A percentile compares a stretch with the other conserved stretches of the same genome.
These are phyloP conservation scores for Microdon myrmicae DNA, from an alignment of 2,888 invertebrate genomes.

Conservation along the genomic window DNA sequence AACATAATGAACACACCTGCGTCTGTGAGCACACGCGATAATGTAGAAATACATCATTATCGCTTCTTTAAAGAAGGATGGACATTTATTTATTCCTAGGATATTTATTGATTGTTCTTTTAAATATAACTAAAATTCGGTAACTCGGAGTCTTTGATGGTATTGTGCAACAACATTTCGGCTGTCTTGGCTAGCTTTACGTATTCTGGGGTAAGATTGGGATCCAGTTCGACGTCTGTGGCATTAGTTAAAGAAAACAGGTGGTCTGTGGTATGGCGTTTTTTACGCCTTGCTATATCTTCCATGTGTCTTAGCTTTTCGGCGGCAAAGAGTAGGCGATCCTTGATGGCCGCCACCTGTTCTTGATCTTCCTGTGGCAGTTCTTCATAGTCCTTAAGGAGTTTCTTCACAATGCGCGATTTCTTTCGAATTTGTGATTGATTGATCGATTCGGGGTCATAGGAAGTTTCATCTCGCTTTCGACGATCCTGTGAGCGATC, in stretches of 20 bases:
- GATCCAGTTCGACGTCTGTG: background rate
- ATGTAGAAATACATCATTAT: background rate
- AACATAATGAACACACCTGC: slow-evolving; percentile 46
- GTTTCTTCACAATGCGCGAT: slow-evolving; percentile 60
- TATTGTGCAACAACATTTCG: slow-evolving; percentile 34
- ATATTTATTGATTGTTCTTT: slow-evolving; percentile 30
- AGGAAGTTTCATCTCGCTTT: slow-evolving; percentile 55
- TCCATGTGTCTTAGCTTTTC: slow-evolving; percentile 15
- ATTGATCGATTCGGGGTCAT: slow-evolving; percentile 53
- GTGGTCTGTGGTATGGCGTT: slow-evolving; percentile 10
- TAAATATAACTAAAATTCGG: slow-evolving; percentile 23
- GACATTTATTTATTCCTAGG: slow-evolving; percentile 11
- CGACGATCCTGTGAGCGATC: slow-evolving; percentile 53
- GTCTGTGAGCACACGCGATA: slow-evolving; percentile 29
- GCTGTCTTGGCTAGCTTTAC: slow-evolving; percentile 26
- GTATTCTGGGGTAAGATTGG: slow-evolving; percentile 22
- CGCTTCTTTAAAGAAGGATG: background rate
- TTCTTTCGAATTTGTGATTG: slow-evolving; percentile 56
- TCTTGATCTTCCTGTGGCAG: slow-evolving; percentile 59
- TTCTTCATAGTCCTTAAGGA: slow-evolving; percentile 60
- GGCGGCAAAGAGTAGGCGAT: slow-evolving; percentile 54
- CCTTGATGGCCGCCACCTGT: slow-evolving; percentile 53
- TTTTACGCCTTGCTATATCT: slow-evolving; percentile 3
- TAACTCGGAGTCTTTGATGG: slow-evolving; percentile 26
- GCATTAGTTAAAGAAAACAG: background rate